Percentiles rank a stretch among this genome's conserved stretches.
Conservation (phyloP, 2,797 vertebrate genomes). For the Silurus aristotelis region DNA sequence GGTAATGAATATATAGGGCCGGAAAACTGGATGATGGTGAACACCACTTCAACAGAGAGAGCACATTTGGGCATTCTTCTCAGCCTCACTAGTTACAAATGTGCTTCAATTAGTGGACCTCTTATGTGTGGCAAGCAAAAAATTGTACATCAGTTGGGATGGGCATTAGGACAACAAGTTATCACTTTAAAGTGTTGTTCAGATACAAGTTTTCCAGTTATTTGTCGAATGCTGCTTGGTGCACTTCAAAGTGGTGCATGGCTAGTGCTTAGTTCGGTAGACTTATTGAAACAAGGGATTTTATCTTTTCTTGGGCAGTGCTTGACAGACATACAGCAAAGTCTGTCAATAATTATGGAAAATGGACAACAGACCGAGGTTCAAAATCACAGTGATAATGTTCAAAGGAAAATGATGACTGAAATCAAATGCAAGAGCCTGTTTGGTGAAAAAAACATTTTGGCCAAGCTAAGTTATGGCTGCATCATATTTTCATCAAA, state of each 20-base stretch:
- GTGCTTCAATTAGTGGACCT: conserved; percentile 76
- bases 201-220: conserved; percentile 54
- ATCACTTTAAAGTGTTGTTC: conserved; percentile 73
- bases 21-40: conserved; percentile 67
- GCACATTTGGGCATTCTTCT: conserved; percentile 76
- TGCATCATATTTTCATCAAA: conserved; percentile 75
- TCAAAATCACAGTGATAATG: not conserved
- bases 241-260: conserved; percentile 81
- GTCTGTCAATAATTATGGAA: conserved; percentile 62
- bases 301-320: conserved; percentile 76
- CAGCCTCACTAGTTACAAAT: conserved; percentile 76
- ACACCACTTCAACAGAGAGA: conserved; percentile 74
- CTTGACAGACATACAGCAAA: conserved; percentile 71
- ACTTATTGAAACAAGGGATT: conserved; percentile 67
- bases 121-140: conserved; percentile 74
- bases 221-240: conserved; percentile 77
- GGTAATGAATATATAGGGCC: conserved; percentile 83
- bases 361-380: conserved; percentile 24
- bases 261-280: conserved; percentile 77
- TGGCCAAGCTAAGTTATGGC: conserved; percentile 71
- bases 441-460: conserved; percentile 70
- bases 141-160: conserved; percentile 71
- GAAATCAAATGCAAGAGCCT: conserved; percentile 54
- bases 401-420: conserved; percentile 11
- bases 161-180: conserved; percentile 77